These are phyloP conservation scores for Drosophila prolongata DNA, from an alignment of 2,888 invertebrate genomes.

Conservation along the genomic window DNA sequence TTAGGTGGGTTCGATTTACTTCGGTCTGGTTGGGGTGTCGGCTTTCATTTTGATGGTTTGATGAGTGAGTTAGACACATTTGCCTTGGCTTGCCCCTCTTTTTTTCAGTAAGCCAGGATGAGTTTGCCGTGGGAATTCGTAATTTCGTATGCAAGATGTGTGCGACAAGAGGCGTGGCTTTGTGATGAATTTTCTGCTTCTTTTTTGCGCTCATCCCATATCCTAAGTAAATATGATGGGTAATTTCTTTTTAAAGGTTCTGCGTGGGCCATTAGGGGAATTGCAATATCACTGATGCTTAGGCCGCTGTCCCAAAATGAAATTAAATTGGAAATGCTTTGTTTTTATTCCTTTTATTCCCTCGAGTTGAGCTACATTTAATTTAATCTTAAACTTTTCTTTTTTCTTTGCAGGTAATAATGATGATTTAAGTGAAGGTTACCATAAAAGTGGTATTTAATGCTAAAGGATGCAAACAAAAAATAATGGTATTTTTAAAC, in stretches of 20 bases:
- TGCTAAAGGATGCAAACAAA: not conserved
- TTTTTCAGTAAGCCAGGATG: constrained; percentile 48
- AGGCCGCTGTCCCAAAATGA: constrained; percentile 48
- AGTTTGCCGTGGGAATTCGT: constrained; percentile 76
- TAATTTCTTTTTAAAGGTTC: constrained; percentile 75
- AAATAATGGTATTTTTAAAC: too few species aligned
- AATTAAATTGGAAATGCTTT: constrained; percentile 64
- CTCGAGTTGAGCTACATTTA: constrained; percentile 10
- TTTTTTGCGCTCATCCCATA: constrained; percentile 34
- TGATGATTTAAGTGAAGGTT: not conserved
- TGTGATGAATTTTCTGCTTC: constrained; percentile 29
- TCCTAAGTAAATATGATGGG: constrained; percentile 76
- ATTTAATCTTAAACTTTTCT: constrained; percentile 18
- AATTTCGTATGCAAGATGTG: constrained; percentile 76
- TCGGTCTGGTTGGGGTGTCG: constrained; percentile 29
- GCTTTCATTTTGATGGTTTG: constrained; percentile 52
- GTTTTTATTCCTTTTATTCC: constrained; percentile 9
- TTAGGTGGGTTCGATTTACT: constrained; percentile 16
- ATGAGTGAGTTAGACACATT: constrained; percentile 72
- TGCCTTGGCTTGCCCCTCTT: constrained; percentile 42
- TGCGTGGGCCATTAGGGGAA: constrained; percentile 75
- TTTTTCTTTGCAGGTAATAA: constrained; percentile 46
- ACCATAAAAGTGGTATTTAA: not conserved
- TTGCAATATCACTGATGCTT: constrained; percentile 58
- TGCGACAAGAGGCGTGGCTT: constrained; percentile 40